These are phyloP conservation scores for Gymnothorax javanicus DNA, from an alignment of 2,797 vertebrate species.

Conservation along the genomic window DNA sequence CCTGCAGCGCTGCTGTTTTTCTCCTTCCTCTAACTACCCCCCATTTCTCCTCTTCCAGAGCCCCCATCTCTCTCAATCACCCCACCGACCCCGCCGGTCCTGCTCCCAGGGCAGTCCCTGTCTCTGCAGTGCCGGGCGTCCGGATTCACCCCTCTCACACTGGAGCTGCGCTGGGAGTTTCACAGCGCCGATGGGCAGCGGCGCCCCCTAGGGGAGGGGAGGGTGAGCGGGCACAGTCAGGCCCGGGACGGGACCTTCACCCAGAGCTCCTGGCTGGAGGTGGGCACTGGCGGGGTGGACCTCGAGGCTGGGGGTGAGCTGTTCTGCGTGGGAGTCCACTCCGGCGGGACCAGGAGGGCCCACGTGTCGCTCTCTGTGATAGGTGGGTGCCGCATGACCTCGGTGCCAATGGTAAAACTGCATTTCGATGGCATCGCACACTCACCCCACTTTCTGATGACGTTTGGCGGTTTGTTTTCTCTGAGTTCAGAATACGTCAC, in stretches of 20 bases:
- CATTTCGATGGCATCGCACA: background rate
- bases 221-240: conserved; percentile 71
- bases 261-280: conserved; percentile 67
- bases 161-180: conserved; percentile 77
- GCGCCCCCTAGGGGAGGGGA: conserved; percentile 54
- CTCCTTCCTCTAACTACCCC: background rate
- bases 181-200: conserved; percentile 56
- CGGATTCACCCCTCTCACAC: conserved; percentile 74
- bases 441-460: background rate
- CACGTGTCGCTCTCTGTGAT: conserved; percentile 67
- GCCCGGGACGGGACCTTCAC: conserved; percentile 77
- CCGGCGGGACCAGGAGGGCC: conserved; percentile 55
- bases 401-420: background rate
- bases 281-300: conserved; percentile 51
- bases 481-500: too few relatives aligned
- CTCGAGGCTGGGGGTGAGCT: conserved; percentile 72
- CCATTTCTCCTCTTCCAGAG: conserved; percentile 53
- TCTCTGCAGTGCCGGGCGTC: conserved; percentile 74
- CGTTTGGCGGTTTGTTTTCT: too few relatives aligned
- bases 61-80: conserved; percentile 74
- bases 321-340: conserved; percentile 73
- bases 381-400: conserved; percentile 63
- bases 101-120: conserved; percentile 65
- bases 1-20: background rate
- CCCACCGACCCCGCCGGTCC: conserved; percentile 71